A percentile compares a stretch with the other conserved stretches of the same genome.
These are phyloP conservation scores for Gorsachius magnificus DNA, from an alignment of 2,797 vertebrate species.

Conservation along the genomic window DNA sequence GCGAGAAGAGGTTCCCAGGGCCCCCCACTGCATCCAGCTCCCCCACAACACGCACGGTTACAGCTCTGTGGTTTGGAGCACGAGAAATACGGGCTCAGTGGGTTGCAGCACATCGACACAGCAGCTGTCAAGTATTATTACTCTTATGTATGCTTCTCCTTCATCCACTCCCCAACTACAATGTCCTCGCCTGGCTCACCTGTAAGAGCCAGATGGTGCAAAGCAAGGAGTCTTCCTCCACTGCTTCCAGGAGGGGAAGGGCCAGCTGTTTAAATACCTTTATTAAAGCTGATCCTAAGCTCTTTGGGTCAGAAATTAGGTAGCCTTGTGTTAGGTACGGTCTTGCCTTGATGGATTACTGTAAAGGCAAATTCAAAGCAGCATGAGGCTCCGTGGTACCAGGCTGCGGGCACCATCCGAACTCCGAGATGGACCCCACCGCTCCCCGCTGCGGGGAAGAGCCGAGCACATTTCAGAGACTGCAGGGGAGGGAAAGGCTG, in stretches of 20 bases:
- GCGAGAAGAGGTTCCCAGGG: background rate
- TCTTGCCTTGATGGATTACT: rapidly evolving
- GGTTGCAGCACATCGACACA: background rate
- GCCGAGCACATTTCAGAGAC: background rate
- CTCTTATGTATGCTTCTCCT: background rate
- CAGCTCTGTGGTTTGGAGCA: background rate
- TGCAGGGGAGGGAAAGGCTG: background rate
- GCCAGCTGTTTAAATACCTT: background rate
- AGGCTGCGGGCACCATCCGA: rapidly evolving
- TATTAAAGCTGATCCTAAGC: background rate
- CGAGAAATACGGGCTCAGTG: background rate
- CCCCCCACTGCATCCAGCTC: background rate
- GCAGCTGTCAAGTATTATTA: background rate
- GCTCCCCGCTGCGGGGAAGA: rapidly evolving
- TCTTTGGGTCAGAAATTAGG: background rate
- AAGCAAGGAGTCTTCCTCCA: background rate
- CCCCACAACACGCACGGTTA: rapidly evolving
- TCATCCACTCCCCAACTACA: background rate
- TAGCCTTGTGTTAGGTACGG: rapidly evolving
- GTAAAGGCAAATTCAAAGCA: background rate
- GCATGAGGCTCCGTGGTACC: rapidly evolving
- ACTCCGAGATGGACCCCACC: background rate
- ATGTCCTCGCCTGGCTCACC: background rate
- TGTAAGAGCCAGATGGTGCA: background rate
- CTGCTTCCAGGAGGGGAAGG: background rate